Conservation (phyloP, 2,113 vertebrate genomes). For the Neopipo cinnamomea region DNA sequence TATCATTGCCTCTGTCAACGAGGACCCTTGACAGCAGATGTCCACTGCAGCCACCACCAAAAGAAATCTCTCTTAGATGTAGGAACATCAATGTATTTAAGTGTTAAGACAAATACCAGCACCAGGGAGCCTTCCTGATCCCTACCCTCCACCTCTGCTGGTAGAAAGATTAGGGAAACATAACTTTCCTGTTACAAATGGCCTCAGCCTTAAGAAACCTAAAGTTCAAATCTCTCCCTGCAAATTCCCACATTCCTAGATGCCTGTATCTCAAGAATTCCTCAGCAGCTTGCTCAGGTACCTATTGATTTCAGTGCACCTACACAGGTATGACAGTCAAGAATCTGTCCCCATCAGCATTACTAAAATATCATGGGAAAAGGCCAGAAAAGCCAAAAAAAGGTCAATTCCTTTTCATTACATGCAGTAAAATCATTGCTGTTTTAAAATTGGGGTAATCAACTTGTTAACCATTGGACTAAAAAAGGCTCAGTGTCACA, state of each 20-base stretch:
- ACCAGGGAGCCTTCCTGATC: not conserved
- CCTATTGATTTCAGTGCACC: not conserved
- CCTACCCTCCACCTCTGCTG: not conserved
- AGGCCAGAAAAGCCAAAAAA: not conserved
- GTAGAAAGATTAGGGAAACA: not conserved
- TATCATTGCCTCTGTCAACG: not conserved
- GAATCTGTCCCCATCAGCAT: not conserved
- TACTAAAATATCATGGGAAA: not conserved
- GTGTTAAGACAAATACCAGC: not conserved
- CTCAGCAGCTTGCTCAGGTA: not conserved
- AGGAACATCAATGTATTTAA: not conserved
- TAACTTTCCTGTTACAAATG: not conserved
- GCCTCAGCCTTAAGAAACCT: not conserved
- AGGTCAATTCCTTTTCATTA: not conserved
- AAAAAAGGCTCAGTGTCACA: not conserved
- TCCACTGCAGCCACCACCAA: not conserved
- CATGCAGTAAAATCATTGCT: not conserved
- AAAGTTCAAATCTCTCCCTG: not conserved
- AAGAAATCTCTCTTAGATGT: not conserved
- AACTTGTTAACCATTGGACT: not conserved
- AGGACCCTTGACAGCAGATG: not conserved
- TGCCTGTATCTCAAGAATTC: not conserved
- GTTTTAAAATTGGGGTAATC: not conserved
- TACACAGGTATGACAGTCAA: not conserved
- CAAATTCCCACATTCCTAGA: not conserved